Evolutionary conservation across 2,888 invertebrate species (phyloP).

Genomic region (Xylocampa areola): DNA sequence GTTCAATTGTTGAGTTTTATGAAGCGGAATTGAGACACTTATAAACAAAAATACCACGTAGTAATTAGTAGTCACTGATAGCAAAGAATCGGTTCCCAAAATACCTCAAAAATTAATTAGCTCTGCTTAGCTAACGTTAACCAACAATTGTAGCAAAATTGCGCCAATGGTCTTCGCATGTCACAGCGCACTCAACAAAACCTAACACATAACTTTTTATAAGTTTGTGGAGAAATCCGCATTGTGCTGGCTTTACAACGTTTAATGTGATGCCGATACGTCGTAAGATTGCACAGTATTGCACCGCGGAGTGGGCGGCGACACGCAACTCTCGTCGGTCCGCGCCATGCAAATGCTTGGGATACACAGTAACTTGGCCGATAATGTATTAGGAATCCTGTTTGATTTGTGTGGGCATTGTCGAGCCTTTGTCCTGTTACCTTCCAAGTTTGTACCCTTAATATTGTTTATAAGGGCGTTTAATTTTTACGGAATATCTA

Average conservation of each 20-base stretch:
- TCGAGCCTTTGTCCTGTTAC: conserved; percentile 68
- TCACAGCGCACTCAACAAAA: conserved; percentile 75
- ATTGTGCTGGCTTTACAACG: conserved; percentile 78
- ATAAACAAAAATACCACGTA: no score
- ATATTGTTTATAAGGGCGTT: conserved; percentile 34
- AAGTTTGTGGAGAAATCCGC: conserved; percentile 77
- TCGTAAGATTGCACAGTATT: conserved; percentile 81
- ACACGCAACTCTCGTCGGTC: conserved; percentile 82
- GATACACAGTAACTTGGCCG: conserved; percentile 74
- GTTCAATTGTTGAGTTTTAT: no score
- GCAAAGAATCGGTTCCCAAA: conserved; percentile 17
- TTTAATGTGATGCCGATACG: conserved; percentile 86
- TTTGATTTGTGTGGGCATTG: conserved; percentile 87
- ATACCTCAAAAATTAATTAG: conserved; percentile 48
- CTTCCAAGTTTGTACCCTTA: conserved; percentile 35
- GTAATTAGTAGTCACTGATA: conserved; percentile 9
- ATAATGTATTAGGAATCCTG: conserved; percentile 83
- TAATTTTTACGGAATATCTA: conserved; percentile 7
- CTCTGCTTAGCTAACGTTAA: conserved; percentile 34
- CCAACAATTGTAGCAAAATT: conserved; percentile 65
- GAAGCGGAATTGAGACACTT: no score
- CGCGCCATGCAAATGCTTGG: conserved; percentile 82
- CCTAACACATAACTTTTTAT: conserved; percentile 74
- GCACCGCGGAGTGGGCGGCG: conserved; percentile 83
- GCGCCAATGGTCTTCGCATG: conserved; percentile 78